These are phyloP conservation scores for Drosophila kanapiae DNA, from an alignment of 1,140 invertebrate genomes.

Conservation along the genomic window DNA sequence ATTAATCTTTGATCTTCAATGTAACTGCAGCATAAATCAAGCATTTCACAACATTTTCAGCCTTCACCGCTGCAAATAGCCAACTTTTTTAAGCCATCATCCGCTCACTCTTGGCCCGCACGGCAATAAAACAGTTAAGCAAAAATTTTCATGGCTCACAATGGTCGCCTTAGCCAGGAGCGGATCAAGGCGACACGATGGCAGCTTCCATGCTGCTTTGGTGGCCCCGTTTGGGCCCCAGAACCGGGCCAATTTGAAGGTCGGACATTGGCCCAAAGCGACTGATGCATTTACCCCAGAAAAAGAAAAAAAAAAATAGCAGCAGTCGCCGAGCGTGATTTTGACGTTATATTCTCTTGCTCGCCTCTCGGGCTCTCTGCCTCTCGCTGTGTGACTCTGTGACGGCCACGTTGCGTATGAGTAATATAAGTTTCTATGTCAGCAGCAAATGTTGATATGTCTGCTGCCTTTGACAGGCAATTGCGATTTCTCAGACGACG, in stretches of 20 bases:
- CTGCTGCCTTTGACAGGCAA: constrained; percentile 46
- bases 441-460: constrained; percentile 24
- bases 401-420: constrained; percentile 54
- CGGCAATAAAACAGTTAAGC: constrained; percentile 42
- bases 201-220: constrained; percentile 17
- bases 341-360: not conserved
- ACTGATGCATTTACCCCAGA: constrained; percentile 60
- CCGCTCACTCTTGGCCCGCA: constrained; percentile 38
- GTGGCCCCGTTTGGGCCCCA: constrained; percentile 27
- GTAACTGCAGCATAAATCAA: constrained; percentile 18
- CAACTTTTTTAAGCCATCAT: constrained; percentile 40
- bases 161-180: constrained; percentile 20
- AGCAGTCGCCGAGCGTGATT: constrained; percentile 19
- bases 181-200: constrained; percentile 13
- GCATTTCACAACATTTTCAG: constrained; percentile 25
- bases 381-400: not conserved
- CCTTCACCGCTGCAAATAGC: constrained; percentile 17
- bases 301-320: constrained; percentile 57
- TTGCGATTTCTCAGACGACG: constrained; percentile 24
- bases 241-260: constrained; percentile 60
- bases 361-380: not conserved
- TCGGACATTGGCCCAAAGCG: constrained; percentile 65
- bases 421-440: constrained; percentile 36
- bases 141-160: constrained; percentile 40
- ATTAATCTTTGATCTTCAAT: constrained; percentile 38